phyloP scores from a whole-genome alignment of 2,797 vertebrate genomes.

The Cephalopachus bancanus region DNA sequence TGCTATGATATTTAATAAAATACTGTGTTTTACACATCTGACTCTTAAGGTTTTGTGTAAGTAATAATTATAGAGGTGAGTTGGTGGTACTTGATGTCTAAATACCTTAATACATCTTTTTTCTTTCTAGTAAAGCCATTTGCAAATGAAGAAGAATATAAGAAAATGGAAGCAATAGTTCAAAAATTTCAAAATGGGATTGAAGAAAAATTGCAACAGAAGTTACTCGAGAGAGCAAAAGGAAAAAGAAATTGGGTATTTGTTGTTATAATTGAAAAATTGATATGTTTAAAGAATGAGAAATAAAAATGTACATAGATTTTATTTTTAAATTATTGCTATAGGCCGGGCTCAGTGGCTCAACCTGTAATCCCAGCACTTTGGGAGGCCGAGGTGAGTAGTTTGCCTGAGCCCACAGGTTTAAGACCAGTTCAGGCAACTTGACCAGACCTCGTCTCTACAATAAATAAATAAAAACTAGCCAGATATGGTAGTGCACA shows the following conservation, averaged over 20 bases:
- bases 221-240: conserved; percentile 94
- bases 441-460: too few species aligned
- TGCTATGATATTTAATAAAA: conserved; percentile 13
- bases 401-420: too few species aligned
- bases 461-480: too few species aligned
- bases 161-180: conserved; percentile 91
- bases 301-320: not conserved
- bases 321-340: conserved; percentile 54
- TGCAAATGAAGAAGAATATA: conserved; percentile 93
- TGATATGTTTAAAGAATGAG: conserved; percentile 54
- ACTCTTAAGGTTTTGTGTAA: conserved; percentile 50
- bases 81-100: conserved; percentile 18
- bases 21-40: conserved; percentile 7
- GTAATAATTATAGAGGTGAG: conserved; percentile 2
- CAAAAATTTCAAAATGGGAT: conserved; percentile 93
- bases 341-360: too few species aligned
- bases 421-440: too few species aligned
- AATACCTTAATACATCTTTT: conserved; percentile 54
- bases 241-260: conserved; percentile 95
- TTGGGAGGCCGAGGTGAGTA: too few species aligned
- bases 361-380: too few species aligned
- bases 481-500: too few species aligned
- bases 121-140: conserved; percentile 94
- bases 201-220: conserved; percentile 94
- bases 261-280: conserved; percentile 72